Evolutionary conservation across 2,113 vertebrate species (phyloP).

Genomic region (Sceloporus undulatus): DNA sequence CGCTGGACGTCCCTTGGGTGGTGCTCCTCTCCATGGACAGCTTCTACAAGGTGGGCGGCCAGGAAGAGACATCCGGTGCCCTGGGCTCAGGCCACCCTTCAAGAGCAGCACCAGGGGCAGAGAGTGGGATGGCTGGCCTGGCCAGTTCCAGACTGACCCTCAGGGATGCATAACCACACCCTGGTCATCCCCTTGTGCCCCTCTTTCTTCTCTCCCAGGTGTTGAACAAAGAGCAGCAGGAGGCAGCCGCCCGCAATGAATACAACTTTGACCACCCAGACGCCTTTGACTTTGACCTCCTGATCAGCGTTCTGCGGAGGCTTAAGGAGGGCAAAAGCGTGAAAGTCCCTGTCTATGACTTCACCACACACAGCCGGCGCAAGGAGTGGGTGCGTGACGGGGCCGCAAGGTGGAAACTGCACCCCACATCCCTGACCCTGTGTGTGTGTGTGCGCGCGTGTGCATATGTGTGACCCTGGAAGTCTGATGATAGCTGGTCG

Average conservation of each 20-base stretch:
- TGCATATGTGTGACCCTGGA: too few species aligned
- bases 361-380: slow-evolving; percentile 86
- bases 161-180: too few species aligned
- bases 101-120: background rate
- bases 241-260: slow-evolving; percentile 84
- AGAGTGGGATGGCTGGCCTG: background rate
- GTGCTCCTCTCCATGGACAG: slow-evolving; percentile 93
- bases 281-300: slow-evolving; percentile 92
- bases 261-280: slow-evolving; percentile 94
- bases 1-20: slow-evolving; percentile 91
- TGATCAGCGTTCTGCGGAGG: slow-evolving; percentile 86
- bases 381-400: slow-evolving; percentile 86
- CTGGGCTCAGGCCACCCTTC: too few species aligned
- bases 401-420: background rate
- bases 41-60: slow-evolving; percentile 86
- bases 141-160: background rate
- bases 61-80: too few species aligned
- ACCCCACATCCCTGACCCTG: background rate
- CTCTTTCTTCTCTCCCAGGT: slow-evolving; percentile 71
- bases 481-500: background rate
- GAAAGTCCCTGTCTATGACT: slow-evolving; percentile 92
- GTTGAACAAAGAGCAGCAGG: slow-evolving; percentile 87
- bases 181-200: background rate
- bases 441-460: too few species aligned
- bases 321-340: slow-evolving; percentile 93